phyloP scores from a whole-genome alignment of 2,113 vertebrate species.

The Australoheros scitulus region DNA sequence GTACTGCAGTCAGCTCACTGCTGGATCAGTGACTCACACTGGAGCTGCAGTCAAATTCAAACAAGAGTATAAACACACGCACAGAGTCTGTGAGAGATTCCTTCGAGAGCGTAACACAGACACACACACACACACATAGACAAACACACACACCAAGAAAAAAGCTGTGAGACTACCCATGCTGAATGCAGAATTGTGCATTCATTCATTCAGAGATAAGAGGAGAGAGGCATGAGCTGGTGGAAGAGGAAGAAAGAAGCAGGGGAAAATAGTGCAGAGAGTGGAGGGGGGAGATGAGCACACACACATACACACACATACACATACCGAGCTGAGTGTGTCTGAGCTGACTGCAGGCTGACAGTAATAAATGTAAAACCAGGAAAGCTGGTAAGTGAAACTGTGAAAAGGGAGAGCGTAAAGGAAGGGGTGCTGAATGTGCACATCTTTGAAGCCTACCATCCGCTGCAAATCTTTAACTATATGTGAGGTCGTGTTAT shows the following conservation, averaged over 20 bases:
- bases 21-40: slow-evolving; percentile 72
- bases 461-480: slow-evolving; percentile 1
- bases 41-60: slow-evolving; percentile 66
- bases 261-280: slow-evolving; percentile 17
- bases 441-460: slow-evolving; percentile 26
- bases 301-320: not conserved
- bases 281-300: slow-evolving; percentile 11
- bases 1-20: slow-evolving; percentile 70
- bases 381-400: slow-evolving; percentile 58
- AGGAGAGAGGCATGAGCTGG: slow-evolving; percentile 32
- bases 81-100: slow-evolving; percentile 30
- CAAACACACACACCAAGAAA: not conserved
- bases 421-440: slow-evolving; percentile 41
- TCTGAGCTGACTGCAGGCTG: slow-evolving; percentile 63
- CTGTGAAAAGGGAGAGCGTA: slow-evolving; percentile 32
- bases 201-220: slow-evolving; percentile 67
- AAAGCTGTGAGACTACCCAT: slow-evolving; percentile 8
- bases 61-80: slow-evolving; percentile 48
- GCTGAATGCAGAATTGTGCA: slow-evolving; percentile 47
- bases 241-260: slow-evolving; percentile 42
- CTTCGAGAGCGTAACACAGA: slow-evolving; percentile 42
- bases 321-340: slow-evolving; percentile 6
- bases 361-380: slow-evolving; percentile 74
- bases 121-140: not conserved
- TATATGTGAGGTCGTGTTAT: slow-evolving; percentile 16